A percentile compares a stretch with the other conserved stretches of the same genome.
Conservation (phyloP, 37 sponge, comb jelly and placozoan species). For the Bolinopsis microptera region DNA sequence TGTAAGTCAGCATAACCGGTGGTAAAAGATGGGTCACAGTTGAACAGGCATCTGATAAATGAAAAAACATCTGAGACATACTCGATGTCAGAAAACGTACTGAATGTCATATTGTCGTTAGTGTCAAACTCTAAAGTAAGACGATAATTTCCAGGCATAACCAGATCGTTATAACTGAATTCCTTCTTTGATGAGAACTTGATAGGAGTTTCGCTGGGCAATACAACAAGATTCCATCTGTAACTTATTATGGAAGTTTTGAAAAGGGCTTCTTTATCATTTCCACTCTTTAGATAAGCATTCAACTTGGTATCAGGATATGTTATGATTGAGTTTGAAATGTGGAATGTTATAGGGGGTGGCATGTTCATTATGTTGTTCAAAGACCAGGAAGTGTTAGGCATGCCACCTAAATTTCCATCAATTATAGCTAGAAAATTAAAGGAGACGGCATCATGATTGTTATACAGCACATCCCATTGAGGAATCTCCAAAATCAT, state of each 20-base stretch:
- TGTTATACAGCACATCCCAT: background rate
- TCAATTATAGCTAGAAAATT: background rate
- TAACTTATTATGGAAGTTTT: background rate
- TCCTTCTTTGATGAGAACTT: background rate
- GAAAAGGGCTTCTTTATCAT: background rate
- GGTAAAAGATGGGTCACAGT: conserved; percentile 34
- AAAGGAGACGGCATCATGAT: background rate
- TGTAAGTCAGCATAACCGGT: background rate
- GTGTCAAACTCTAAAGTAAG: background rate
- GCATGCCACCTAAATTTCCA: background rate
- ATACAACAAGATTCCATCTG: background rate
- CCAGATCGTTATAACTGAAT: background rate
- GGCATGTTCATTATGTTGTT: background rate
- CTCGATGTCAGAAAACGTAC: background rate
- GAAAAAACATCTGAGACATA: background rate
- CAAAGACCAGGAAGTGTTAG: background rate
- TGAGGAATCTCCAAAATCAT: background rate
- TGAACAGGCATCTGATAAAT: background rate
- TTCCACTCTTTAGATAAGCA: background rate
- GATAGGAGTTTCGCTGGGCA: background rate
- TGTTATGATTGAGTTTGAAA: background rate
- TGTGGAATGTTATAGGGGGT: background rate
- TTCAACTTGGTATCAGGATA: background rate
- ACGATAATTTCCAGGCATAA: background rate
- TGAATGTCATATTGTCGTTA: background rate